Evolutionary conservation across 2,797 vertebrate species (phyloP), one percentile per base, ranked within the genome.

Genomic region (Emys orbicularis): DNA sequence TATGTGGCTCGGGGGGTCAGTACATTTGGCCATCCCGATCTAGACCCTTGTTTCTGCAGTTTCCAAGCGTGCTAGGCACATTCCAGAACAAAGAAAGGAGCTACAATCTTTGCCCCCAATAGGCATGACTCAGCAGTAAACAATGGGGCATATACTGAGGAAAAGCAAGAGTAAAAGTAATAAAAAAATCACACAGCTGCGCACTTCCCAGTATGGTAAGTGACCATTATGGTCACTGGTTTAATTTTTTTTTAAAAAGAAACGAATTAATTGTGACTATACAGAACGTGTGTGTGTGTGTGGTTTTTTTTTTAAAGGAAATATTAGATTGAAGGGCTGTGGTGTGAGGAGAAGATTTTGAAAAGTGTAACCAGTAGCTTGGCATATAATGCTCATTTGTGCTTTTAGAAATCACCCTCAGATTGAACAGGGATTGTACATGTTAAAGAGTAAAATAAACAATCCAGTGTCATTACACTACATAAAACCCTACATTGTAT

Each of bases 141-240:
- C 50, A 3, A 34, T 5, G 57, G 82, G 72, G 85, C 0, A 37
- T 12, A 87, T 53, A 88, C 52, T 18, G 37, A 81, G 31, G 82
- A 84, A 95, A 79, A 77, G 80, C 41, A 47, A 74, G 50, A 49
- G 61, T 1, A 21, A 90, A 83, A 81, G 53, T 19, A 87, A 65
- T 31, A 12, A 87, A 53, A 53, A 49, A 49, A 74, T 8, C 0
- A 1, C 80, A 83, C 61, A 18, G 21, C 41, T 31, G 41, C n/a
- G 56, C 1, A 0, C 18, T 8, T 57, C 57, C 54, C 0, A 0
- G 19, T 47, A 31, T 0, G 74, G 44, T 90, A 65, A 31, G 56
- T 8, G 83, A 82, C 27, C 8, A 31, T 65, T 34, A 65, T 34
- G 59, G 31, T 61, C 7, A 31, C 12, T 15, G 34, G 34, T 16